Conservation (phyloP, 2,888 invertebrate species). For the Nomada hirtipes region DNA sequence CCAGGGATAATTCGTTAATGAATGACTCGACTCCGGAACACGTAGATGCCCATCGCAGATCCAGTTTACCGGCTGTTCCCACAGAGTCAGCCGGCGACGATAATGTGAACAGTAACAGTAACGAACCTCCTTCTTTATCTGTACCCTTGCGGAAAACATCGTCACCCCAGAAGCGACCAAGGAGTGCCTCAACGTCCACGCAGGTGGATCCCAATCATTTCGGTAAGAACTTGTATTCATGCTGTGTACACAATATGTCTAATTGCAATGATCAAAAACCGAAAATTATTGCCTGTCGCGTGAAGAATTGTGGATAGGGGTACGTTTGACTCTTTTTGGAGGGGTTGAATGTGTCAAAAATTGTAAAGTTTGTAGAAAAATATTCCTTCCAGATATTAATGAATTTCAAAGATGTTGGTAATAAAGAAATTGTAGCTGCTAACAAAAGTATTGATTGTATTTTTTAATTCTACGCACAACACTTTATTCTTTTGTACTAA, state of each 20-base stretch:
- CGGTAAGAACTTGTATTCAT: constrained; percentile 85
- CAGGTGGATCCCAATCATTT: constrained; percentile 95
- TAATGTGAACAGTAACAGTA: constrained; percentile 75
- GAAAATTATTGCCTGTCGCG: too few relatives aligned
- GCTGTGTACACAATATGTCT: background rate
- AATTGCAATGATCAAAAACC: too few relatives aligned
- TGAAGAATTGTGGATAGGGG: too few relatives aligned
- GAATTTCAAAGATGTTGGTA: too few relatives aligned
- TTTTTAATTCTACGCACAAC: too few relatives aligned
- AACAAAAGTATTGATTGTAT: too few relatives aligned
- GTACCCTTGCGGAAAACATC: constrained; percentile 78
- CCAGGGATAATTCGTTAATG: constrained; percentile 76
- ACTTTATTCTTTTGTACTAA: too few relatives aligned
- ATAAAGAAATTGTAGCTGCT: too few relatives aligned
- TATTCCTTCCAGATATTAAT: too few relatives aligned
- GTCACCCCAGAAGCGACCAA: constrained; percentile 90
- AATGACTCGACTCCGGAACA: constrained; percentile 76
- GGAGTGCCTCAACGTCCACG: constrained; percentile 92
- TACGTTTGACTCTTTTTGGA: too few relatives aligned
- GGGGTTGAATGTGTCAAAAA: too few relatives aligned
- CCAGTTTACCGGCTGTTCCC: constrained; percentile 86
- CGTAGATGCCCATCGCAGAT: constrained; percentile 85
- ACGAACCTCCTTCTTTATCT: constrained; percentile 82
- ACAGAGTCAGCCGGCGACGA: constrained; percentile 80
- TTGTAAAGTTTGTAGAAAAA: too few relatives aligned